phyloP scores from a whole-genome alignment of 2,888 invertebrate genomes.

The Drosophila fulvimacula region DNA sequence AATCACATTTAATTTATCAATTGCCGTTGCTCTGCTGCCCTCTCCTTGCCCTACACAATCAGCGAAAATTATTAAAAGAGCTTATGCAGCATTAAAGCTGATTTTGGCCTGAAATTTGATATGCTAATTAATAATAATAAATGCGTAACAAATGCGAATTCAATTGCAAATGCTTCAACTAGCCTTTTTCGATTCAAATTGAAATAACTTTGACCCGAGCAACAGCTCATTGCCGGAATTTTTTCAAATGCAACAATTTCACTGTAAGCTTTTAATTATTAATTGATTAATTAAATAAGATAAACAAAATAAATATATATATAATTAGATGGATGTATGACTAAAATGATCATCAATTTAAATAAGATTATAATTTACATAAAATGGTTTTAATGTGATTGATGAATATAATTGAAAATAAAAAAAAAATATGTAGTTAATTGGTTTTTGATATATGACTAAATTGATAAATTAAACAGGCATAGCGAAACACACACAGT shows the following conservation, averaged over 20 bases:
- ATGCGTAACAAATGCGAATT: conserved; percentile 1
- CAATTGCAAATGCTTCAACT: background rate
- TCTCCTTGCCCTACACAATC: conserved; percentile 15
- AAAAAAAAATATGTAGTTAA: background rate
- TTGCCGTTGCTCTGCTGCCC: conserved; percentile 4
- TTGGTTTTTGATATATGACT: background rate
- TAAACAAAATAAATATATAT: background rate
- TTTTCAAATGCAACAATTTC: background rate
- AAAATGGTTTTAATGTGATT: background rate
- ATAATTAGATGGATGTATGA: background rate
- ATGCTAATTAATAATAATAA: conserved; percentile 39
- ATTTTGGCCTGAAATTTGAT: conserved; percentile 32
- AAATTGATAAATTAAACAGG: background rate
- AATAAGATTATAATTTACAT: background rate
- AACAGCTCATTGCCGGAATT: background rate
- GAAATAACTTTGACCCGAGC: background rate
- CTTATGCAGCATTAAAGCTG: conserved; percentile 43
- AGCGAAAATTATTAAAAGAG: conserved; percentile 26
- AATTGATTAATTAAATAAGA: background rate
- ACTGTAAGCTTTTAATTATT: background rate
- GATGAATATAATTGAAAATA: background rate
- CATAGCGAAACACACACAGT: background rate
- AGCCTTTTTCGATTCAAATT: background rate
- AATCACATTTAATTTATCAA: conserved; percentile 53
- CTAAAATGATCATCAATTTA: conserved; percentile 7